Evolutionary conservation across 1,140 invertebrate species (phyloP), one percentile per base, ranked within the genome.

Genomic region (Drosophila leontia): DNA sequence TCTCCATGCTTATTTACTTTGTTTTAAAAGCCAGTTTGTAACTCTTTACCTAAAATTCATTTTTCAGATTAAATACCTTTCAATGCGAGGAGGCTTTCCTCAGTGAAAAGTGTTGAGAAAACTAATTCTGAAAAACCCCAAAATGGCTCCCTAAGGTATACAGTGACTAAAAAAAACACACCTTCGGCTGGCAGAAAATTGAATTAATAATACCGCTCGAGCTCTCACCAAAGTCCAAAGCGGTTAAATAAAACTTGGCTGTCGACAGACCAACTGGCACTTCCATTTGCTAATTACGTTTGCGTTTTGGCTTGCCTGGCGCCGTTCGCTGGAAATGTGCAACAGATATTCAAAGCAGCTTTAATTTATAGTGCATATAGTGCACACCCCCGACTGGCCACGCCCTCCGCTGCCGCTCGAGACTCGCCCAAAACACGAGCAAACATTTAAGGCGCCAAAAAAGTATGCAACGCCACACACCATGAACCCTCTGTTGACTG

Each of bases 321-420:
- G 35, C 59, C 53, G 51, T 32, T 34, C 12, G 3, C 23, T 9
- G 17, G 13, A 51, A 26, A 50, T 78, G 44, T 78, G 82, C 78
- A 81, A 85, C 83, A 81, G 68, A 85, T 85, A 85, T 85, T 79
- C 78, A 83, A 79, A 76, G 62, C 67, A 60, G 78, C 56, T 59
- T 61, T 68, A 71, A 45, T 76, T 55, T 48, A 56, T 45, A 15
- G 35, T 32, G 42, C 58, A 44, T 65, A 32, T 65, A 48, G 47
- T 48, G 47, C 26, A 35, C 15, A n/a, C 15, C 19, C 9, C 13
- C 39, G 68, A 47, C 59, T 39, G 55, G 17, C 35, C 59, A 62
- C 67, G 51, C 56, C 59, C 47, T 19, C 45, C 42, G 13, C 48
- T 9, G 23, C 26, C n/a, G 11, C 51, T 15, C 7, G 34, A 23